These are phyloP conservation scores for Toxotes chatareus DNA, from an alignment of 2,113 vertebrate genomes.

Conservation along the genomic window DNA sequence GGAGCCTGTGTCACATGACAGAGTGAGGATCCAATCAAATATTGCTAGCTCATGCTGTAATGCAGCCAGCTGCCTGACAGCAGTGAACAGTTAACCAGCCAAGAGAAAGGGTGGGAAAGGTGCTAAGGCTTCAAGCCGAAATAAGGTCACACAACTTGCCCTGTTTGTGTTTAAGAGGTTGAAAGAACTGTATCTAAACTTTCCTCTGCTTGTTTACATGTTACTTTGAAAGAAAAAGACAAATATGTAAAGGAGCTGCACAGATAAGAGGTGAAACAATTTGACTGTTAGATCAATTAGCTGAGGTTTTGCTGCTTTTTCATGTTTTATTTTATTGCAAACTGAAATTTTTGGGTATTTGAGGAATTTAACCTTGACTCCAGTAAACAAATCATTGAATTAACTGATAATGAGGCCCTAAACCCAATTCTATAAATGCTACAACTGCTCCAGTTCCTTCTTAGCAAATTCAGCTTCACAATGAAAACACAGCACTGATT, in stretches of 20 bases:
- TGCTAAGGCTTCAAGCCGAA: not conserved
- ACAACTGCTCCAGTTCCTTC: not conserved
- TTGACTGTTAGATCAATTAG: not conserved
- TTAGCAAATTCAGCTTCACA: not conserved
- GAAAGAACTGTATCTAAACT: not conserved
- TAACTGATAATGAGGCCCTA: not conserved
- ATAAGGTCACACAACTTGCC: not conserved
- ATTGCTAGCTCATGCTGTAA: conserved; percentile 41
- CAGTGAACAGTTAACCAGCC: not conserved
- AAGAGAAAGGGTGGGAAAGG: not conserved
- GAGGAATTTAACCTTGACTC: not conserved
- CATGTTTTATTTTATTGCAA: not conserved
- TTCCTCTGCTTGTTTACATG: not conserved
- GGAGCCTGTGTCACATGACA: conserved; percentile 68
- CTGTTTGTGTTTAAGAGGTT: not conserved
- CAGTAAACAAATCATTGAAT: not conserved
- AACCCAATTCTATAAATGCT: not conserved
- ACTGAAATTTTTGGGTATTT: not conserved
- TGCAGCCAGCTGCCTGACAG: conserved; percentile 22
- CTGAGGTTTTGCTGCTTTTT: not conserved
- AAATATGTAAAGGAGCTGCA: no score
- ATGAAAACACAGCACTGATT: not conserved
- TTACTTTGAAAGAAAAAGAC: not conserved
- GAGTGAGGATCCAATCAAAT: conserved; percentile 57
- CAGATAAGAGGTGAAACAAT: not conserved